Conservation (phyloP, 2,888 invertebrate genomes). For the Ophion ventricosus region DNA sequence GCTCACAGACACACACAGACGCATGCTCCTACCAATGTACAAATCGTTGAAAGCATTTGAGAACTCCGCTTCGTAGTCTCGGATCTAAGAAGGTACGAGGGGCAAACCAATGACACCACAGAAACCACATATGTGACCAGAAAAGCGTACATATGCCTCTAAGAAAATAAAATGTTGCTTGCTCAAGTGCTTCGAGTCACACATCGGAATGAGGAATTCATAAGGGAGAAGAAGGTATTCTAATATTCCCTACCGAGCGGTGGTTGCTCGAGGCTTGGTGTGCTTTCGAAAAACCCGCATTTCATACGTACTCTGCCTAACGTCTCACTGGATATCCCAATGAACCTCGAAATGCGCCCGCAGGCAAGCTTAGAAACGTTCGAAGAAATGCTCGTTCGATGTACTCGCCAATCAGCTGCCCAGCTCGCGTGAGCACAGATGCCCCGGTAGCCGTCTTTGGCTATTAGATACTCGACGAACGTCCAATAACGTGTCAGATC, state of each 20-base stretch:
- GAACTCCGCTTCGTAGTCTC: neutral
- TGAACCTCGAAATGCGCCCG: neutral
- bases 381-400: neutral
- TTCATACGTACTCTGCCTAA: neutral
- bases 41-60: too few relatives aligned
- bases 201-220: constrained; percentile 79
- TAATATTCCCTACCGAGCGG: constrained; percentile 74
- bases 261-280: constrained; percentile 57
- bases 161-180: constrained; percentile 80
- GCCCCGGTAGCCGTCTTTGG: neutral
- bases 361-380: constrained; percentile 15
- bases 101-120: neutral
- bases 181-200: constrained; percentile 83
- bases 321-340: neutral
- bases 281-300: constrained; percentile 52
- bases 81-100: neutral
- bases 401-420: constrained; percentile 22
- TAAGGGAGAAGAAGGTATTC: constrained; percentile 76
- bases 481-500: constrained; percentile 75
- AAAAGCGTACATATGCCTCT: constrained; percentile 43
- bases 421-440: neutral
- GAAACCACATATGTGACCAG: constrained; percentile 58
- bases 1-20: too few relatives aligned
- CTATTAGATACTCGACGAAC: too few relatives aligned
- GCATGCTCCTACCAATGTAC: too few relatives aligned